Conservation (phyloP, 2,797 vertebrate genomes). For the Eremophila alpestris region DNA sequence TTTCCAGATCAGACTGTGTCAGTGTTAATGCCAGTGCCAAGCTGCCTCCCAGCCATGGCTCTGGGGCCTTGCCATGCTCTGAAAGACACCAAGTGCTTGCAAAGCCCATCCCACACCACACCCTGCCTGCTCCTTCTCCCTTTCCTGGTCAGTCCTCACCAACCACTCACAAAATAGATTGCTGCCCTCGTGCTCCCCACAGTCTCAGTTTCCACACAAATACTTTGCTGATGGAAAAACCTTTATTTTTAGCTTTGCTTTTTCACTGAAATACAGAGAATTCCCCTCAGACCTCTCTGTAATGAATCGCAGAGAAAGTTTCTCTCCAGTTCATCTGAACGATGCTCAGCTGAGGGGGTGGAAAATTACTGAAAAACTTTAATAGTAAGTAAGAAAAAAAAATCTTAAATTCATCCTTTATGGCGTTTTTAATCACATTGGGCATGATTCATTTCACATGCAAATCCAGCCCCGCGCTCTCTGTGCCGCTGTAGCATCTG, state of each 20-base stretch:
- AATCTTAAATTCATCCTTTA: conserved; percentile 25
- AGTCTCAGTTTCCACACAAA: not conserved
- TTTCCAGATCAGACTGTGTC: not conserved
- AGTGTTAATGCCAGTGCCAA: not conserved
- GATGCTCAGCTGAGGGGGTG: not conserved
- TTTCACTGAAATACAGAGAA: conserved; percentile 34
- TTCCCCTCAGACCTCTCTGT: conserved; percentile 58
- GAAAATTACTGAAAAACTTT: conserved; percentile 58
- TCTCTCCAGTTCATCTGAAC: conserved; percentile 3
- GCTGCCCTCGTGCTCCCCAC: not conserved
- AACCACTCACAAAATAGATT: not conserved
- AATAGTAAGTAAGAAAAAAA: conserved; percentile 7
- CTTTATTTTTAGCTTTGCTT: conserved; percentile 55
- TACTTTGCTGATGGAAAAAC: not conserved
- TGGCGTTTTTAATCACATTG: conserved; percentile 3
- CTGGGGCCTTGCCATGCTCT: rapidly evolving
- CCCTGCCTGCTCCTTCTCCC: not conserved
- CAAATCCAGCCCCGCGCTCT: conserved; percentile 38
- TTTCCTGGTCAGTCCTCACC: not conserved
- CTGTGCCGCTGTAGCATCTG: not conserved
- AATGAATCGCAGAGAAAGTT: conserved; percentile 39
- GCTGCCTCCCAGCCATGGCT: not conserved
- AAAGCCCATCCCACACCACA: rapidly evolving
- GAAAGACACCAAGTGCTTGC: rapidly evolving
- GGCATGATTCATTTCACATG: conserved; percentile 57